Conservation (phyloP, 2,113 vertebrate species). For the Numenius arquata region DNA sequence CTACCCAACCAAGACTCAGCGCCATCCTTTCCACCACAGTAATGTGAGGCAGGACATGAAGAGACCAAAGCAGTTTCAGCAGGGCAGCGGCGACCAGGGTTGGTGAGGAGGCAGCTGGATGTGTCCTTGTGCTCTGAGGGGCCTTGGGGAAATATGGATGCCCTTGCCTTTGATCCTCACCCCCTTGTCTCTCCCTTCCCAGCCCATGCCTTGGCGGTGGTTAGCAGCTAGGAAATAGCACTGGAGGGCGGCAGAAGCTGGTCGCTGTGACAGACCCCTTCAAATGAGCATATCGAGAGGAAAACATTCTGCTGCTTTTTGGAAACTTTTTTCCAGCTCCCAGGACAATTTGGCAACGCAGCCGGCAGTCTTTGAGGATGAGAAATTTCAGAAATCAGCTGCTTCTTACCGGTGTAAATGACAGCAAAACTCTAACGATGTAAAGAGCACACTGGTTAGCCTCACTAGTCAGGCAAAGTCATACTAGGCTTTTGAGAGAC, state of each 20-base stretch:
- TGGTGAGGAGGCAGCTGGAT: neutral
- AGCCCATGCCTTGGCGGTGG: neutral
- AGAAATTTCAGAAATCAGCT: neutral
- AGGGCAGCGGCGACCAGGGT: accelerated
- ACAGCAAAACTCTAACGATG: neutral
- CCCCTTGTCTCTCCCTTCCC: neutral
- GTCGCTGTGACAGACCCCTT: neutral
- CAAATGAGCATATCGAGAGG: neutral
- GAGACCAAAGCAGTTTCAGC: neutral
- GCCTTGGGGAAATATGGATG: neutral
- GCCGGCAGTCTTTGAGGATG: neutral
- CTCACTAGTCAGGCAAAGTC: neutral
- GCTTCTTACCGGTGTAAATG: neutral
- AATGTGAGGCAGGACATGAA: neutral
- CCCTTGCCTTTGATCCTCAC: neutral
- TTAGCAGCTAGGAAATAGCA: neutral
- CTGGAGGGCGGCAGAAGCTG: neutral
- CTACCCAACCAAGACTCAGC: neutral
- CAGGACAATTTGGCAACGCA: neutral
- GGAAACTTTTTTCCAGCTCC: neutral
- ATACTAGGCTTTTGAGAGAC: neutral
- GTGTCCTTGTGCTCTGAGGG: neutral
- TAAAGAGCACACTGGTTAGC: neutral
- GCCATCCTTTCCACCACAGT: neutral
- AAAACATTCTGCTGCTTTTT: neutral